These are phyloP conservation scores for Oasisia sp. DNA, from an alignment of 2,888 invertebrate genomes.

Conservation along the genomic window DNA sequence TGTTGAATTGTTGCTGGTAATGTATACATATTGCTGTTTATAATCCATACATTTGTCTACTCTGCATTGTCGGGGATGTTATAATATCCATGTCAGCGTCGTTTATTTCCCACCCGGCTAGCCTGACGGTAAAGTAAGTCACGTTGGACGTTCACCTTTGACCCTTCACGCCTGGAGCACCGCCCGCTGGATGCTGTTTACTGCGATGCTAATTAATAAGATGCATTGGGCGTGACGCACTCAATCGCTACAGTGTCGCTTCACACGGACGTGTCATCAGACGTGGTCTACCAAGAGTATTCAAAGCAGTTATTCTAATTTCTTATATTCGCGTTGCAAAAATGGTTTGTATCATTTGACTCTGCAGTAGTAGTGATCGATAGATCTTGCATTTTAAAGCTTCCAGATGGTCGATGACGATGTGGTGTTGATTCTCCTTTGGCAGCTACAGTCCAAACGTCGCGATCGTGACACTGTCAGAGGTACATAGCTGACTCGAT, in stretches of 20 bases:
- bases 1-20: not conserved
- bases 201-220: not conserved
- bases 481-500: no score
- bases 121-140: not conserved
- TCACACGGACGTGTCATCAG: not conserved
- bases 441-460: not conserved
- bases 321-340: not conserved
- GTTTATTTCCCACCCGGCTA: not conserved
- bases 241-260: not conserved
- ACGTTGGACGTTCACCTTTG: slow-evolving; percentile 8
- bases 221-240: not conserved
- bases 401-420: not conserved
- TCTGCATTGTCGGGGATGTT: not conserved
- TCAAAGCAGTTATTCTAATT: not conserved
- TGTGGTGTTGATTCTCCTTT: not conserved
- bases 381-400: not conserved
- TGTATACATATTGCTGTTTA: not conserved
- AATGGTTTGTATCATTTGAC: not conserved
- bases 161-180: not conserved
- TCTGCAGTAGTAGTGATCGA: not conserved
- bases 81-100: not conserved
- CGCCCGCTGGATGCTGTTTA: not conserved
- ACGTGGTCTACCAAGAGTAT: not conserved
- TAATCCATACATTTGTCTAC: not conserved
- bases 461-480: not conserved